phyloP scores from a whole-genome alignment of 2,888 invertebrate species.

The Cosmia trapezina region DNA sequence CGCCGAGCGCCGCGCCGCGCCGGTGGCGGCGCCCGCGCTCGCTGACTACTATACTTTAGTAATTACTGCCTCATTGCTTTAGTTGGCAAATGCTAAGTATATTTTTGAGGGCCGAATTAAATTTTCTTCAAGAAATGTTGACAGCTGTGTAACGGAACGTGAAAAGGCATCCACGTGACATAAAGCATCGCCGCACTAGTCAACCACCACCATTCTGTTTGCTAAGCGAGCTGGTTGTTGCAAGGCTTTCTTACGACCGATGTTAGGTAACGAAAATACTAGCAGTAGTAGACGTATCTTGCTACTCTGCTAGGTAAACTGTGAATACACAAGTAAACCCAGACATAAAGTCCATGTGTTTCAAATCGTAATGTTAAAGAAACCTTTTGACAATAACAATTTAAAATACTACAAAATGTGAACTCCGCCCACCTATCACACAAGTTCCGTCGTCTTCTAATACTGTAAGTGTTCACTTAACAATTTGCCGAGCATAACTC shows the following conservation, averaged over 20 bases:
- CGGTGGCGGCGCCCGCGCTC: neutral
- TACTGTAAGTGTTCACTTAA: neutral
- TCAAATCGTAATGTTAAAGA: neutral
- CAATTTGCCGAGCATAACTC: constrained; percentile 14
- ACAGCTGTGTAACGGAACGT: neutral
- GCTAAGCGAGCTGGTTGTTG: neutral
- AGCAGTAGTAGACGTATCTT: neutral
- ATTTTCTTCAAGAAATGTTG: neutral
- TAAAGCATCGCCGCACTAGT: no score
- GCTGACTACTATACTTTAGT: constrained; percentile 20
- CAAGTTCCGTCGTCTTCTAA: constrained; percentile 1
- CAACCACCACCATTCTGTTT: neutral
- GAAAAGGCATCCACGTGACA: no score
- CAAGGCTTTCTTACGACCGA: neutral
- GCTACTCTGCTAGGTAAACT: neutral
- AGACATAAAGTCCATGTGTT: neutral
- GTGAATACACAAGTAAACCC: neutral
- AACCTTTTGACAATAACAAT: neutral
- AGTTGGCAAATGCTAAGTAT: neutral
- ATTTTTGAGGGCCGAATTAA: neutral
- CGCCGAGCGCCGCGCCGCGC: neutral
- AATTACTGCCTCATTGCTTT: constrained; percentile 24
- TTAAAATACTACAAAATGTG: neutral
- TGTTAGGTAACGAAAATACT: neutral
- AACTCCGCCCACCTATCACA: neutral